Evolutionary conservation across 1,140 invertebrate genomes (phyloP), one percentile per base, ranked within the genome.

Genomic region (Brachionus rubens): DNA sequence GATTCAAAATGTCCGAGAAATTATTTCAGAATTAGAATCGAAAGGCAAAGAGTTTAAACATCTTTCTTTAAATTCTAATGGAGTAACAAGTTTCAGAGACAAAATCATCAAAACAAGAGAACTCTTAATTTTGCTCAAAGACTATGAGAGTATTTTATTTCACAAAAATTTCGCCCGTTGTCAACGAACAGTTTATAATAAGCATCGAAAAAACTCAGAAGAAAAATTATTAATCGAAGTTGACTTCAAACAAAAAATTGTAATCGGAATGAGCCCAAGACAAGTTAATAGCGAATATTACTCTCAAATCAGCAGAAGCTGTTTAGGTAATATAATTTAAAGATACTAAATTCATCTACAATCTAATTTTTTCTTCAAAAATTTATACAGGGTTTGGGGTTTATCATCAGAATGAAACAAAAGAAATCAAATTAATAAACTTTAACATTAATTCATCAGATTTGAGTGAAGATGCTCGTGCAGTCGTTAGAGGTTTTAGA

Each of bases 231-330:
- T 41, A 14, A 65, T 65, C 24, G 59, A 43, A 65, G 59, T 65
- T 65, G 36, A 65, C 30, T 65, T 40, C 41, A 62, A 62, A 62
- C 56, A 62, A 62, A 62, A 62, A 62, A 62, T 62, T 21, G 56
- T 62, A 14, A 9, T 62, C 19, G 56, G 56, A 62, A 16, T 62
- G n/a, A 41, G 56, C 21, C 56, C 33, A 21, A 40, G 56, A 7
- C 56, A 62, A 36, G 56, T 62, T 28, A 62, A 62, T 41, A 41
- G 56, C 33, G 56, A 62, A 41, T 62, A 41, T 62, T 62, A 62
- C 41, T 5, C n/a, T 21, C 56, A 62, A 19, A 62, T 62, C 41
- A 62, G 56, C 41, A 30, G 56, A 19, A 41, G 1, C 41, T 62
- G 56, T 62, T 36, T 62, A 21, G 56, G 56, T 62, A 62, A 62